Evolutionary conservation across 2,113 vertebrate genomes (phyloP).

Genomic region (Peromyscus maniculatus): DNA sequence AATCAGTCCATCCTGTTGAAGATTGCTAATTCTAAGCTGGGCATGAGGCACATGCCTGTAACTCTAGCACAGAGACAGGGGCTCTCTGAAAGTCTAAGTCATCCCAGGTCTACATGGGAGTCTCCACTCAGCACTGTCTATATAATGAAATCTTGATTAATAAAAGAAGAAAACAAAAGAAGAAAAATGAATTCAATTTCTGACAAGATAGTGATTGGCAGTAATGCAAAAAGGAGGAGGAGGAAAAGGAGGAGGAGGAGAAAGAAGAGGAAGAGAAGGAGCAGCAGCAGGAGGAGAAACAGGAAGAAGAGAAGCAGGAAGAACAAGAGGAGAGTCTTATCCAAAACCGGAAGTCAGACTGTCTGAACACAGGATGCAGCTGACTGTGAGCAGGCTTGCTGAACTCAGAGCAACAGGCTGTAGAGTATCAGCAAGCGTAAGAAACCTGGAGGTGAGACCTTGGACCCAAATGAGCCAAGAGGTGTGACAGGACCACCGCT

Average conservation of each 20-base stretch:
- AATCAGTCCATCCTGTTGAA: background rate
- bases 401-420: background rate
- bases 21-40: background rate
- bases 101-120: background rate
- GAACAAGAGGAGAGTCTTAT: background rate
- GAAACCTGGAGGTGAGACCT: background rate
- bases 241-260: background rate
- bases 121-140: background rate
- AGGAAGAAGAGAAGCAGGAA: rapidly evolving
- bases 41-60: background rate
- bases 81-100: background rate
- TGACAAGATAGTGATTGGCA: background rate
- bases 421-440: too few species aligned
- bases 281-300: too few species aligned
- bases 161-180: background rate
- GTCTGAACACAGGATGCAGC: rapidly evolving
- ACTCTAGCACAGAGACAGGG: background rate
- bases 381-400: background rate
- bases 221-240: background rate
- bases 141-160: background rate
- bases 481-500: background rate
- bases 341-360: background rate
- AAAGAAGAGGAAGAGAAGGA: background rate
- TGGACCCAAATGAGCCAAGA: background rate
- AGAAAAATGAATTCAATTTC: background rate